Conservation (phyloP, 2,888 invertebrate species). For the Bellardia bayeri region DNA sequence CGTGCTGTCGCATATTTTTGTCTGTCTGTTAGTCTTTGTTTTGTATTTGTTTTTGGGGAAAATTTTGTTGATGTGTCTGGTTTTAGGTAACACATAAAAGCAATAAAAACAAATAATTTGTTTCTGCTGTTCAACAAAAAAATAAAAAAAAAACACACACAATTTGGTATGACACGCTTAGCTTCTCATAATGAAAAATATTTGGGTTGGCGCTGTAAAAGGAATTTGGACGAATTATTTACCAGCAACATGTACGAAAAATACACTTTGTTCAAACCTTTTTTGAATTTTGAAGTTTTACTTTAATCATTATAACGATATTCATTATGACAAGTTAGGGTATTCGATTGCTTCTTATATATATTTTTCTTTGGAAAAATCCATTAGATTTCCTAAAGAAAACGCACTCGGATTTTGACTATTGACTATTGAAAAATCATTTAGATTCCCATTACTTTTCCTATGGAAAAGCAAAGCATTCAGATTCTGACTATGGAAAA, state of each 20-base stretch:
- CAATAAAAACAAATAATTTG: constrained; percentile 62
- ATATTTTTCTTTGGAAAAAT: too few relatives aligned
- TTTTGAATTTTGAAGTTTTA: too few relatives aligned
- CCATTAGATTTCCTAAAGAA: too few relatives aligned
- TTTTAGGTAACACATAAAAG: constrained; percentile 47
- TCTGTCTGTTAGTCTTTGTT: constrained; percentile 12
- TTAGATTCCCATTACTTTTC: too few relatives aligned
- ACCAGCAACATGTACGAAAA: not conserved
- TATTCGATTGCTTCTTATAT: too few relatives aligned
- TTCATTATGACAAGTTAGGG: too few relatives aligned
- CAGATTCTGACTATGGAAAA: too few relatives aligned
- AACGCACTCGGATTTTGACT: too few relatives aligned
- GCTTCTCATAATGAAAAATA: not conserved
- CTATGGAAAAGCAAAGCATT: too few relatives aligned
- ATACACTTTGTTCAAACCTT: too few relatives aligned
- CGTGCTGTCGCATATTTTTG: not conserved
- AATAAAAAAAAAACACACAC: constrained; percentile 16
- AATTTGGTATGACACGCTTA: not conserved
- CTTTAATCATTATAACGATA: too few relatives aligned
- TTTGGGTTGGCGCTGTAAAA: not conserved
- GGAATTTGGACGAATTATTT: not conserved
- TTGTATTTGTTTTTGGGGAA: not conserved
- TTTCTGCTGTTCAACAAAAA: constrained; percentile 14
- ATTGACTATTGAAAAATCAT: too few relatives aligned
- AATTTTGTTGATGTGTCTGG: not conserved